A percentile compares a stretch with the other conserved stretches of the same genome.
Conservation (phyloP, 1,140 invertebrate genomes). For the Tyrophagus putrescentiae region DNA sequence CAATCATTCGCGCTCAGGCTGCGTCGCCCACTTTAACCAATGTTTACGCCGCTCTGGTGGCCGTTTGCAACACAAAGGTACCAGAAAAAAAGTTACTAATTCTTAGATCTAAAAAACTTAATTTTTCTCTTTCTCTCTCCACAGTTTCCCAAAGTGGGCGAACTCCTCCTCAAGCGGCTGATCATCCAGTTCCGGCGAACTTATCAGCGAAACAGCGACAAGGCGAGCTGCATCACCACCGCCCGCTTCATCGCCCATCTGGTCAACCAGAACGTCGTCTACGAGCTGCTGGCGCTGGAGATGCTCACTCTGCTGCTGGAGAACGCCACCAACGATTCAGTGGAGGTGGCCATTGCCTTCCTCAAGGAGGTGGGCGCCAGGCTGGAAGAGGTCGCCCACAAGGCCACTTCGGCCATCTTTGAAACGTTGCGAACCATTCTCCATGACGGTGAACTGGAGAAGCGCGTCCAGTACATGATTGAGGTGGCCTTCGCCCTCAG, state of each 20-base stretch:
- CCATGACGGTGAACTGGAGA: slow-evolving; percentile 80
- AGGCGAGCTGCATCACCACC: slow-evolving; percentile 71
- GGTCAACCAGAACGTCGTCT: slow-evolving; percentile 85
- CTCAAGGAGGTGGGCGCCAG: slow-evolving; percentile 93
- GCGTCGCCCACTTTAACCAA: slow-evolving; percentile 93
- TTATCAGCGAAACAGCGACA: slow-evolving; percentile 86
- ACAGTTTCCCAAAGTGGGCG: slow-evolving; percentile 87
- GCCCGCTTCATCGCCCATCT: slow-evolving; percentile 89
- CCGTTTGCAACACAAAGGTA: slow-evolving; percentile 85
- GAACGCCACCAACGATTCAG: slow-evolving; percentile 87
- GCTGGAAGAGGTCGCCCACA: slow-evolving; percentile 72
- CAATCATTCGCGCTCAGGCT: slow-evolving; percentile 89
- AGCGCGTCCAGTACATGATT: slow-evolving; percentile 92
- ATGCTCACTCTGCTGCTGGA: slow-evolving; percentile 83
- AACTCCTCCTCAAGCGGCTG: slow-evolving; percentile 73
- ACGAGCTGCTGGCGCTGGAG: slow-evolving; percentile 92
- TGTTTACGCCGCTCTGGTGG: slow-evolving; percentile 87
- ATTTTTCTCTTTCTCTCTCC: slow-evolving; percentile 25
- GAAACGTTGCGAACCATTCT: slow-evolving; percentile 82
- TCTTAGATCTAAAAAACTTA: too few relatives aligned
- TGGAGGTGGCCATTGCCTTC: slow-evolving; percentile 90
- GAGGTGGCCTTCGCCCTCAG: slow-evolving; percentile 82
- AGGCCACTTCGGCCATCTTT: slow-evolving; percentile 71
- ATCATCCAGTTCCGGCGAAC: slow-evolving; percentile 86
- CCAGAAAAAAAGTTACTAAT: not conserved